These are phyloP conservation scores for Emydocephalus ijimae DNA, from an alignment of 2,113 vertebrate genomes.

Conservation along the genomic window DNA sequence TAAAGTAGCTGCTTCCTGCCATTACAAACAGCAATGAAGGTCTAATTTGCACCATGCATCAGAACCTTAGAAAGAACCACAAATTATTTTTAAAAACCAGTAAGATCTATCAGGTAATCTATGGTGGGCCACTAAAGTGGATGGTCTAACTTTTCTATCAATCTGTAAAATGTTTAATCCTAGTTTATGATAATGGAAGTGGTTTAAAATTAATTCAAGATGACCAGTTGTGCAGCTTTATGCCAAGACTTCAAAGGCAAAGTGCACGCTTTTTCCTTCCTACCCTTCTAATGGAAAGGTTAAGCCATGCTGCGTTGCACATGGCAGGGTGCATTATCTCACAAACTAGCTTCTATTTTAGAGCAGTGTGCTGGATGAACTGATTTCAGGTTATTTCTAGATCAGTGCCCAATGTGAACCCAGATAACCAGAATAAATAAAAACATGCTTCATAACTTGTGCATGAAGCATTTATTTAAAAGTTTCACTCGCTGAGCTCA, in stretches of 20 bases:
- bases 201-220: not conserved
- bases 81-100: not conserved
- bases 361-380: not conserved
- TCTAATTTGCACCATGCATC: not conserved
- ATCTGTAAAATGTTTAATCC: not conserved
- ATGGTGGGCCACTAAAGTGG: not conserved
- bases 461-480: not conserved
- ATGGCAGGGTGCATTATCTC: not conserved
- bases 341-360: not conserved
- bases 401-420: not conserved
- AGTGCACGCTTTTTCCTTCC: not conserved
- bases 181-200: not conserved
- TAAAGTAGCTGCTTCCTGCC: not conserved
- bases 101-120: not conserved
- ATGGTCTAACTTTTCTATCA: not conserved
- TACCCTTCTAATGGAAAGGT: not conserved
- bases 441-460: not conserved
- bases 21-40: not conserved
- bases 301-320: not conserved
- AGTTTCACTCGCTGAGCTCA: not conserved
- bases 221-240: not conserved
- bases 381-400: not conserved
- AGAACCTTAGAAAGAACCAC: not conserved
- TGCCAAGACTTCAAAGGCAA: not conserved
- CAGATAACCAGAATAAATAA: not conserved